Conservation (phyloP, 2,888 invertebrate species). For the Cyclophora punctaria region DNA sequence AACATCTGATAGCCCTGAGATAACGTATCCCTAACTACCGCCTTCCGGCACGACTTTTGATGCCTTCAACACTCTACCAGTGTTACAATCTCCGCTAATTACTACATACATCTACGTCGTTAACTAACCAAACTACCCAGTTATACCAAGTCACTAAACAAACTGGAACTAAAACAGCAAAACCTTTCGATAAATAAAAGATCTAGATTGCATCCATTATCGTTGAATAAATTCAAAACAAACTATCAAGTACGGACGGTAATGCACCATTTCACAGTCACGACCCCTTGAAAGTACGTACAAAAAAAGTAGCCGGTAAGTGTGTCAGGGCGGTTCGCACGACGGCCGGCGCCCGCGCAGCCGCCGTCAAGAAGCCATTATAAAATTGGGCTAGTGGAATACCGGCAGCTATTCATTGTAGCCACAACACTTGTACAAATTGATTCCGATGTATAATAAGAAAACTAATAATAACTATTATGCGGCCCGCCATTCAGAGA, state of each 20-base stretch:
- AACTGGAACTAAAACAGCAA: conserved; percentile 23
- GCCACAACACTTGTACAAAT: conserved; percentile 47
- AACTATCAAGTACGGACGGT: conserved; percentile 46
- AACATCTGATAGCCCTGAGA: conserved; percentile 63
- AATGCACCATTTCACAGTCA: conserved; percentile 69
- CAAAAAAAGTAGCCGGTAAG: conserved; percentile 51
- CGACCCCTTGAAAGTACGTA: conserved; percentile 57
- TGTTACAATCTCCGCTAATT: conserved; percentile 48
- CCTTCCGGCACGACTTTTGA: conserved; percentile 59
- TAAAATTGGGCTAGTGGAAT: conserved; percentile 52
- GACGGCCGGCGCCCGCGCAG: conserved; percentile 19
- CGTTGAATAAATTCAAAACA: conserved; percentile 42
- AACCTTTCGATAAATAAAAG: conserved; percentile 24
- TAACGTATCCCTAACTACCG: conserved; percentile 48
- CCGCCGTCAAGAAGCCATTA: conserved; percentile 38
- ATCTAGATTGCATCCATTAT: conserved; percentile 43
- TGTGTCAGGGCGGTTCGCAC: conserved; percentile 66
- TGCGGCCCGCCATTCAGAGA: background rate
- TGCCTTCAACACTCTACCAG: conserved; percentile 35
- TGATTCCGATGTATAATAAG: conserved; percentile 38
- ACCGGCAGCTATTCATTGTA: conserved; percentile 23
- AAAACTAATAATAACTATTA: conserved; percentile 16
- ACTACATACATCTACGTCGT: conserved; percentile 12
- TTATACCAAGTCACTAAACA: conserved; percentile 13
- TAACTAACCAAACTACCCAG: conserved; percentile 17